Conservation (phyloP, 2,797 vertebrate species). For the Galago senegalensis region DNA sequence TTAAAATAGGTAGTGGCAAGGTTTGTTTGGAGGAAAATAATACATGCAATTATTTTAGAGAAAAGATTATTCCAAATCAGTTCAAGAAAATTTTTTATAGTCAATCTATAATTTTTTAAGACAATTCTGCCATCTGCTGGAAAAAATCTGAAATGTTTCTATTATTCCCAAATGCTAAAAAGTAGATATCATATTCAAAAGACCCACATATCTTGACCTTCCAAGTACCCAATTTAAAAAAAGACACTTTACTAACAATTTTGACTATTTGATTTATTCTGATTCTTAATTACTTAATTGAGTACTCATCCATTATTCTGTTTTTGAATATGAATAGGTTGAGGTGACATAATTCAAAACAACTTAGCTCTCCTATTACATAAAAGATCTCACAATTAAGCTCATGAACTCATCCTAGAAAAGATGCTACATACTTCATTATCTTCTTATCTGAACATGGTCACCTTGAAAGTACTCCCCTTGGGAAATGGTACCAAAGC, state of each 20-base stretch:
- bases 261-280: constrained; percentile 24
- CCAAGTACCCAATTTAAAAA: neutral
- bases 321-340: constrained; percentile 28
- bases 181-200: fast-evolving
- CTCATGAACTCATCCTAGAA: too few relatives aligned
- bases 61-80: constrained; percentile 16
- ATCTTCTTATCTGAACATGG: too few relatives aligned
- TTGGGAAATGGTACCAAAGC: too few relatives aligned
- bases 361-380: neutral
- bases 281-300: constrained; percentile 27
- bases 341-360: neutral
- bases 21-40: constrained; percentile 71
- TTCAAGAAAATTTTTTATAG: neutral
- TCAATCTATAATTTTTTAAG: constrained; percentile 43
- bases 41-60: constrained; percentile 55
- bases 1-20: constrained; percentile 1
- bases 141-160: constrained; percentile 55
- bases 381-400: neutral
- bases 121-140: constrained; percentile 86
- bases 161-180: neutral
- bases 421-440: too few relatives aligned
- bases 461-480: too few relatives aligned
- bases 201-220: neutral
- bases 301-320: neutral
- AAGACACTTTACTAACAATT: constrained; percentile 3